A percentile compares a stretch with the other conserved stretches of the same genome.
Evolutionary conservation across 2,113 vertebrate species (phyloP).

Genomic region (Athene noctua): DNA sequence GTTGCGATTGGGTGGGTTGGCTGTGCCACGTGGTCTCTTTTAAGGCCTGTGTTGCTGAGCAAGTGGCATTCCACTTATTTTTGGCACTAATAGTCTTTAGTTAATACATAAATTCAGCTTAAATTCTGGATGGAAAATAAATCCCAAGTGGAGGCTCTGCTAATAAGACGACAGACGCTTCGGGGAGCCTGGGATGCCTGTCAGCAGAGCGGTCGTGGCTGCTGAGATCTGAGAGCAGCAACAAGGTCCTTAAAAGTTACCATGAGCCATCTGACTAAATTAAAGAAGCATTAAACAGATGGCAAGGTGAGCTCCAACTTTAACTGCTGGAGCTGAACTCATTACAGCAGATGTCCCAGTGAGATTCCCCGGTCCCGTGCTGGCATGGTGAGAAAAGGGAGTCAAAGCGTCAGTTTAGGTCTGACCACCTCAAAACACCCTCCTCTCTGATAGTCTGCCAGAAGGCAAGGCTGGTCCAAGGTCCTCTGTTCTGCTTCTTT

Average conservation of each 20-base stretch:
- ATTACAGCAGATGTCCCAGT: not conserved
- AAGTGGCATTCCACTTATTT: constrained; percentile 65
- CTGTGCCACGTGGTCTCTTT: constrained; percentile 43
- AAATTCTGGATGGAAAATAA: constrained; percentile 61
- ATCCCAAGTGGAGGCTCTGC: constrained; percentile 54
- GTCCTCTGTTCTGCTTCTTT: not conserved
- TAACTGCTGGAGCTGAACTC: not conserved
- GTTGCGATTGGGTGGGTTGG: constrained; percentile 54
- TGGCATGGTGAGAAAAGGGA: not conserved
- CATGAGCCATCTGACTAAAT: not conserved
- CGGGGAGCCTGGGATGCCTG: constrained; percentile 13
- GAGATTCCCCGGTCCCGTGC: not conserved
- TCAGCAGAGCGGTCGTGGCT: not conserved
- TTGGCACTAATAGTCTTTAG: constrained; percentile 70
- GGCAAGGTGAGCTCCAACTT: not conserved
- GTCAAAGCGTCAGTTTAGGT: not conserved
- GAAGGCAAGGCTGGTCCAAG: not conserved
- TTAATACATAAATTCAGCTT: constrained; percentile 69
- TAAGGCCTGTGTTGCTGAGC: constrained; percentile 63
- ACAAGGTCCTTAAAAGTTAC: not conserved
- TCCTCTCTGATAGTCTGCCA: not conserved
- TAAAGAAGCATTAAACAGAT: not conserved
- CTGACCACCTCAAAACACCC: not conserved
- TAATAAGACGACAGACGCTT: constrained; percentile 51
- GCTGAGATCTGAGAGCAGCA: not conserved